Evolutionary conservation across 2,888 invertebrate species (phyloP), one percentile per base, ranked within the genome.

Genomic region (Pyrrhia umbra): DNA sequence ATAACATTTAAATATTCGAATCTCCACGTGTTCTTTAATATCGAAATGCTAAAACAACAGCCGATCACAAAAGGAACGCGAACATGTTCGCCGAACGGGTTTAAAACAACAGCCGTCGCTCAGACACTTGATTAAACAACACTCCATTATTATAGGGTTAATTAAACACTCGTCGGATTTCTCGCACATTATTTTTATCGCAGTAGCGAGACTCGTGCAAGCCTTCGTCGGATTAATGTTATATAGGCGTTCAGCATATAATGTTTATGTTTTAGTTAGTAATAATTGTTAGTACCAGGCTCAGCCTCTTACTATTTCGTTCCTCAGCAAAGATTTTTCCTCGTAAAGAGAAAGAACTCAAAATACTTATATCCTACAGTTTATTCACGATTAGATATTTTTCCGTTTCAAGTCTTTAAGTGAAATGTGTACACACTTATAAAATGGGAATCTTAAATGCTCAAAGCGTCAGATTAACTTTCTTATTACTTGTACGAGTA

Each of bases 81-180:
- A 6, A 27, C n/a, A 30, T 21, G 8, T 46, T 46, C n/a, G n/a
- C 2, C 2, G 10, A 23, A 25, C 2, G 18, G 15, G 10, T 46
- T 15, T 70, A 40, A 25, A 65, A 65, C 45, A 54, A 73, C 34
- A 34, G 18, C n/a, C 40, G 13, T n/a, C 13, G 21, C 8, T 13
- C 25, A 18, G 20, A 34, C 50, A 52, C 49, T 72, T 74, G 49
- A 74, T 73, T 68, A 73, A 68, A 61, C 39, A 67, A 51, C 64
- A 61, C 70, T 80, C 73, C 59, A 73, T 73, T 69, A 60, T 51
- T 54, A 59, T 40, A 45, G 46, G 54, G 58, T 68, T 78, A 68
- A 80, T 80, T 78, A 74, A 74, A 60, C 52, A 74, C 21, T 72
- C 65, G 56, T 64, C 43, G 57, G 65, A 63, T 37, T 71, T 68